Evolutionary conservation across 2,113 vertebrate species (phyloP), one percentile per base, ranked within the genome.

Genomic region (Pyxicephalus adspersus): DNA sequence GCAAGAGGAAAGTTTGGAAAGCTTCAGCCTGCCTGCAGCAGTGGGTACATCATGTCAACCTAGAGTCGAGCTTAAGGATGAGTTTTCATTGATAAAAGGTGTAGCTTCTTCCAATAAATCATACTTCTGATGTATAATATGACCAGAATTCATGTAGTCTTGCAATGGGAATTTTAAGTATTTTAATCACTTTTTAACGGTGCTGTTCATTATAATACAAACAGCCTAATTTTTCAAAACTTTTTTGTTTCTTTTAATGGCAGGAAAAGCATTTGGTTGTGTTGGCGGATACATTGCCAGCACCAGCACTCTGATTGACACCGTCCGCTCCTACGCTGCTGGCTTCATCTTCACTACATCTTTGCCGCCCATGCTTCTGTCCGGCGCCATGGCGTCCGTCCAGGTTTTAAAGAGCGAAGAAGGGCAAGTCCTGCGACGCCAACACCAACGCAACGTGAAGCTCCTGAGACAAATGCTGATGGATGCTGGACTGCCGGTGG

Each of bases 271-370:
- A 0, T 97, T 98, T n/a, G 98, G 98, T 55, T 98, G 97, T 0
- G 96, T 99, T 0, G 98, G 98, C 0, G 98, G 98, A 0, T 99
- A 99, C 86, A 92, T 99, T 13, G 95, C 97, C 23, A 98, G 98
- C 64, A 98, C 96, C 0, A 81, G 87, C 0, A 64, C 94, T 0
- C 90, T 99, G 84, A 88, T 99, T 4, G 98, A 99, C 91, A 97
- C 95, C 0, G 94, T 99, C 0, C 95, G 98, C 3, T 98, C 96
- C 0, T 99, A 97, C 0, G 97, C 98, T 0, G 96, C 98, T 0
- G 97, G 98, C 31, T 99, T 99, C 73, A 99, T 99, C 80, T 99
- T 99, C 89, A 99, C 98, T 74, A 99, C 98, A 0, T 99, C 98
- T 0, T 88, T 99, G 87, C 98, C 98, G 0, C 98, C 98, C 15